Conservation (phyloP, 2,888 invertebrate species). For the Yponomeuta cagnagella region DNA sequence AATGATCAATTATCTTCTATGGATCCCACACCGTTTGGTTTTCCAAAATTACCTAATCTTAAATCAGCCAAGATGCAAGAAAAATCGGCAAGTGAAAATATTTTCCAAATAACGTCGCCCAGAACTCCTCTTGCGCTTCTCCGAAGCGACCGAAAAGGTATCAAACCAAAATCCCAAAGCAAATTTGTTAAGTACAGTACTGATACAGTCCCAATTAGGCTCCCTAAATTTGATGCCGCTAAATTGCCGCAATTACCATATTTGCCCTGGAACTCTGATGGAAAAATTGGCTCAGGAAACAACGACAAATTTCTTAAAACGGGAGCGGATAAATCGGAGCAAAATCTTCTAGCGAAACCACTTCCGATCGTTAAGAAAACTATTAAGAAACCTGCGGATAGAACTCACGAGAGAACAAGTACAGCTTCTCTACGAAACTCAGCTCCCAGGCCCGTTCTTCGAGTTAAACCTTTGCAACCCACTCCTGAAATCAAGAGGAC, state of each 20-base stretch:
- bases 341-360: not conserved
- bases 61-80: not conserved
- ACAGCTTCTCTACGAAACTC: not conserved
- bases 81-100: not conserved
- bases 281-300: not conserved
- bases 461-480: not conserved
- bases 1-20: constrained; percentile 28
- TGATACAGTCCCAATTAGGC: not conserved
- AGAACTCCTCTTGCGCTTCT: not conserved
- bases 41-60: not conserved
- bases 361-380: not conserved
- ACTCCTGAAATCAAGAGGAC: constrained; percentile 2
- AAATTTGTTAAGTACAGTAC: not conserved
- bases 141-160: not conserved
- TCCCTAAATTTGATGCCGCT: not conserved
- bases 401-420: not conserved
- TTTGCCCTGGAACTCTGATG: not conserved
- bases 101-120: not conserved
- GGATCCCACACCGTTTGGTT: not conserved
- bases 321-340: not conserved
- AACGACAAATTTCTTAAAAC: not conserved
- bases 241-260: not conserved
- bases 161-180: not conserved
- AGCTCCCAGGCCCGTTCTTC: not conserved
- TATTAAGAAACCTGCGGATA: not conserved